phyloP scores from a whole-genome alignment of 2,113 vertebrate species.

The Nothocercus julius region DNA sequence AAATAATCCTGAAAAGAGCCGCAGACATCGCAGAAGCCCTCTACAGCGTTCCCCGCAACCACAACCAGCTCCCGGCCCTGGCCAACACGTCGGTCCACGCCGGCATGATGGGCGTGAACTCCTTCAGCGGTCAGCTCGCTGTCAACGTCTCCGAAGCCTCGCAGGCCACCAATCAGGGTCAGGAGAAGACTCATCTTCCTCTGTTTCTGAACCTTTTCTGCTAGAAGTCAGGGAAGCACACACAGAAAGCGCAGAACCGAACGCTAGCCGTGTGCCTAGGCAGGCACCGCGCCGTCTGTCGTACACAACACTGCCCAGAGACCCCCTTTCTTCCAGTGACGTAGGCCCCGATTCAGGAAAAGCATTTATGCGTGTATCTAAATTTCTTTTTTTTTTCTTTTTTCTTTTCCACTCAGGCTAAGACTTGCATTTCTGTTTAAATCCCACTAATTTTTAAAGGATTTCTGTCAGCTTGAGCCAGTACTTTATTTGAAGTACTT shows the following conservation, averaged over 20 bases:
- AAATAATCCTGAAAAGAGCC: conserved; percentile 97
- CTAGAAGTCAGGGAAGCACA: rapidly evolving
- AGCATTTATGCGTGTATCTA: not conserved
- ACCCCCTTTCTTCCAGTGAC: not conserved
- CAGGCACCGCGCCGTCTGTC: not conserved
- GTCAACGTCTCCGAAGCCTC: conserved; percentile 94
- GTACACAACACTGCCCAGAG: not conserved
- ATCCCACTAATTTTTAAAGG: not conserved
- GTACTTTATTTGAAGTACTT: not conserved
- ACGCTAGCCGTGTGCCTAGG: not conserved
- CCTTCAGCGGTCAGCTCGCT: conserved; percentile 94
- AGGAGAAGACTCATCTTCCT: conserved; percentile 51
- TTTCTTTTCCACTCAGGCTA: not conserved
- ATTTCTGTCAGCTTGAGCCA: not conserved
- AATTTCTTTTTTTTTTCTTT: not conserved
- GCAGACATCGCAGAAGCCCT: conserved; percentile 98
- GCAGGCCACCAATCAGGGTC: conserved; percentile 94
- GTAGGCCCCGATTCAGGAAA: rapidly evolving
- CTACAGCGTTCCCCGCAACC: conserved; percentile 96
- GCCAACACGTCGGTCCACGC: conserved; percentile 89
- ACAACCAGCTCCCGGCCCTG: conserved; percentile 92
- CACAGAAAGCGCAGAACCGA: not conserved
- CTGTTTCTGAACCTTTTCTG: not conserved
- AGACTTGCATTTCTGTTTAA: not conserved
- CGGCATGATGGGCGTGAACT: conserved; percentile 98